Evolutionary conservation across 2,113 vertebrate species (phyloP).

Genomic region (Cisticola juncidis): DNA sequence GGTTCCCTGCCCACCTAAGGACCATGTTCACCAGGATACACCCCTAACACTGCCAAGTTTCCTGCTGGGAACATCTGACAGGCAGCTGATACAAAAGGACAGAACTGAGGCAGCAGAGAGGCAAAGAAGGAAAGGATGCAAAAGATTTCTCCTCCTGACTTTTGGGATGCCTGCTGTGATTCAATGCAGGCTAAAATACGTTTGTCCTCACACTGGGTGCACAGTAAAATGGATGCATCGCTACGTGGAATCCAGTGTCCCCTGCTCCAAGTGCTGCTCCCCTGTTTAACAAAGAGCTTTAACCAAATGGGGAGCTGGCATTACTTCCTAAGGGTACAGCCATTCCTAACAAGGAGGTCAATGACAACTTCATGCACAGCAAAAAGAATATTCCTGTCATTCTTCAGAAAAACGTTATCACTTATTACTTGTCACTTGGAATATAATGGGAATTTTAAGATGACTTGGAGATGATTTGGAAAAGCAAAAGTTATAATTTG

Average conservation of each 20-base stretch:
- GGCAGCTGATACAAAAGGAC: background rate
- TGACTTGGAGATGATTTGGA: background rate
- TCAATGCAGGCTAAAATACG: background rate
- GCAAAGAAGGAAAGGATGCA: background rate
- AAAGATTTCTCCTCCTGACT: background rate
- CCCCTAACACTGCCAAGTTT: background rate
- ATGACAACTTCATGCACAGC: background rate
- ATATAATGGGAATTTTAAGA: background rate
- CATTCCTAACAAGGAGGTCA: background rate
- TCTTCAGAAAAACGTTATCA: background rate
- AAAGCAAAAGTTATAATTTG: background rate
- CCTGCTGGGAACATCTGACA: background rate
- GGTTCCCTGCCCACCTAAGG: background rate
- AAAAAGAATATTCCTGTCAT: background rate
- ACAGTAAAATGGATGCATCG: background rate
- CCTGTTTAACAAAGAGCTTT: background rate
- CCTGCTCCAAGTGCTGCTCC: background rate
- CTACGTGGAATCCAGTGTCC: background rate
- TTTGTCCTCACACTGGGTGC: background rate
- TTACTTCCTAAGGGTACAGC: background rate
- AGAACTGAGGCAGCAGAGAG: background rate
- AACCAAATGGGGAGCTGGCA: background rate
- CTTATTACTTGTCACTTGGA: background rate
- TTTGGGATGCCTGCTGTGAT: background rate
- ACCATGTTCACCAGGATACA: background rate